Evolutionary conservation across 2,888 invertebrate species (phyloP).

Genomic region (Xestia rhomboidea): DNA sequence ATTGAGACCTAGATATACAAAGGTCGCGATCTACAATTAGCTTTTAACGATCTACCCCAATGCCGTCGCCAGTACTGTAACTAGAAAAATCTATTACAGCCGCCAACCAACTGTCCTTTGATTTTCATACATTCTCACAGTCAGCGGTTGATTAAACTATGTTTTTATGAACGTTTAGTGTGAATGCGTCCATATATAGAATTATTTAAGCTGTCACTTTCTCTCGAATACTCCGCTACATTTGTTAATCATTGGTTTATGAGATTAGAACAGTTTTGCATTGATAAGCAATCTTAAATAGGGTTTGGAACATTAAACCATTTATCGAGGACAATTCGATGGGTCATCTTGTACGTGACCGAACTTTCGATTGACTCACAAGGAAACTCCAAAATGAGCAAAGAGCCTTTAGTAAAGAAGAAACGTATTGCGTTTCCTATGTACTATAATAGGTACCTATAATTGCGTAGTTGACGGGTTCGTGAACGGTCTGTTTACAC

Average conservation of each 20-base stretch:
- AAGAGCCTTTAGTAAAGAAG: not conserved
- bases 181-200: slow-evolving; percentile 37
- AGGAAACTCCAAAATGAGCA: slow-evolving; percentile 1
- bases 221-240: slow-evolving; percentile 21
- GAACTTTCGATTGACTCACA: slow-evolving; percentile 31
- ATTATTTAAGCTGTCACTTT: slow-evolving; percentile 53
- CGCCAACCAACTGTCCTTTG: not conserved
- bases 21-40: not conserved
- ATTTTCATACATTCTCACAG: not conserved
- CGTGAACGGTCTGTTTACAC: too few relatives aligned
- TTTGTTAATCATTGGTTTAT: slow-evolving; percentile 50
- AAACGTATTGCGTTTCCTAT: not conserved
- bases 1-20: not conserved
- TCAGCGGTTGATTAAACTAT: too few relatives aligned
- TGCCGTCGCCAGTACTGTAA: not conserved
- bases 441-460: not conserved
- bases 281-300: slow-evolving; percentile 42
- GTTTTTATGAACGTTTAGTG: not conserved
- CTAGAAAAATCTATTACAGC: not conserved
- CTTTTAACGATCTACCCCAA: not conserved
- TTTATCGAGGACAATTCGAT: slow-evolving; percentile 41
- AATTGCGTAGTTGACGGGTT: not conserved
- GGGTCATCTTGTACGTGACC: slow-evolving; percentile 42
- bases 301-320: slow-evolving; percentile 41
- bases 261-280: slow-evolving; percentile 42